These are phyloP conservation scores for Aphodius granarius DNA, from an alignment of 2,888 invertebrate species.

Conservation along the genomic window DNA sequence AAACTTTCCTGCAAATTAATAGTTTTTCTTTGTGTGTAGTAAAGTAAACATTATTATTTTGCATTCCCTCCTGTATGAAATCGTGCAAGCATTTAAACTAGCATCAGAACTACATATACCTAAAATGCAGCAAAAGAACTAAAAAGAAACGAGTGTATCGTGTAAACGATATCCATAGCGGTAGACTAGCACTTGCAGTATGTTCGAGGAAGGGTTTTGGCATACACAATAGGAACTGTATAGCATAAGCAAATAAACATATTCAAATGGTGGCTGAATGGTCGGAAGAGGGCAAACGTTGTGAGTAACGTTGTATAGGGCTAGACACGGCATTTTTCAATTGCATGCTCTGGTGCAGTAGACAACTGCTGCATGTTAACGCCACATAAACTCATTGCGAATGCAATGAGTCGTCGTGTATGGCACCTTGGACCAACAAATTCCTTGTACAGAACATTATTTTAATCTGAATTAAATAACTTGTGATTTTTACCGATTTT, in stretches of 20 bases:
- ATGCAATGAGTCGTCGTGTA: neutral
- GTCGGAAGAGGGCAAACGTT: neutral
- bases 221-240: neutral
- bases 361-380: constrained; percentile 18
- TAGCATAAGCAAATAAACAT: neutral
- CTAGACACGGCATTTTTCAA: constrained; percentile 27
- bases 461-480: too few relatives aligned
- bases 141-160: neutral
- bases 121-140: neutral
- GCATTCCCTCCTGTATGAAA: too few relatives aligned
- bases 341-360: constrained; percentile 27
- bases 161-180: neutral
- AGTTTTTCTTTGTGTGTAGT: too few relatives aligned
- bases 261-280: neutral
- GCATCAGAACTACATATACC: neutral
- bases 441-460: too few relatives aligned
- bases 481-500: too few relatives aligned
- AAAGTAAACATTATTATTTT: too few relatives aligned
- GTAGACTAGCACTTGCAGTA: neutral
- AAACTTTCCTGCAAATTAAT: too few relatives aligned
- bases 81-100: neutral
- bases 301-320: neutral
- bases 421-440: neutral
- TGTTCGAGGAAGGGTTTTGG: neutral
- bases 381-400: constrained; percentile 11